Evolutionary conservation across 2,888 invertebrate genomes (phyloP).

Genomic region (Ennomos fuscantarius): DNA sequence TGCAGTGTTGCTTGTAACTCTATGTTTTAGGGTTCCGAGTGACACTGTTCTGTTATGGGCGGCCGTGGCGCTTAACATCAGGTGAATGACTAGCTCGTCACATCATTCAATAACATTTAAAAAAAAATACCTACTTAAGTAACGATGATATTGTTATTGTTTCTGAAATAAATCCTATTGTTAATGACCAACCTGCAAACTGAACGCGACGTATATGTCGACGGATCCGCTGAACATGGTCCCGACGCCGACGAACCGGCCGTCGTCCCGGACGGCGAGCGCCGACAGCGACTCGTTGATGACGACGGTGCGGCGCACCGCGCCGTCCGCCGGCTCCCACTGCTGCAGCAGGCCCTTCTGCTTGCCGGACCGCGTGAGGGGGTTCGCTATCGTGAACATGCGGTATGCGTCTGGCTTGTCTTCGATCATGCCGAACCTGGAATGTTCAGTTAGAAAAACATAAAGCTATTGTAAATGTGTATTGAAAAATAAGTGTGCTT

Average conservation of each 20-base stretch:
- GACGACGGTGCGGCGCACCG: slow-evolving; percentile 82
- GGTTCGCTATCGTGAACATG: slow-evolving; percentile 93
- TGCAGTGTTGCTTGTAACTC: no score
- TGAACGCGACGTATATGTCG: slow-evolving; percentile 95
- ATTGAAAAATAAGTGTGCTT: no score
- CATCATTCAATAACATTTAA: no score
- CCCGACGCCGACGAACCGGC: slow-evolving; percentile 95
- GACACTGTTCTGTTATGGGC: no score
- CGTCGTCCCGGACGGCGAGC: slow-evolving; percentile 95
- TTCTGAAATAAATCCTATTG: no score
- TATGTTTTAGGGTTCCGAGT: no score
- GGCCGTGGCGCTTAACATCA: no score
- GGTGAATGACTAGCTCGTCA: no score
- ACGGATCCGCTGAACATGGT: slow-evolving; percentile 97
- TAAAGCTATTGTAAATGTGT: slow-evolving; percentile 1
- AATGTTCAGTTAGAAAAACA: slow-evolving; percentile 28
- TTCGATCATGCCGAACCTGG: slow-evolving; percentile 89
- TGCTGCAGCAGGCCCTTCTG: slow-evolving; percentile 91
- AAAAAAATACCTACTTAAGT: no score
- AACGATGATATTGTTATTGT: no score
- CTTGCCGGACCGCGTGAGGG: slow-evolving; percentile 89
- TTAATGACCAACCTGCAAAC: slow-evolving; percentile 89
- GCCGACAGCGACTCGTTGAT: slow-evolving; percentile 93
- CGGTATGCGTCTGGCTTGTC: slow-evolving; percentile 87
- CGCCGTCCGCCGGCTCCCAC: slow-evolving; percentile 87